Conservation (phyloP, 1,140 invertebrate species). For the Diprion similis region DNA sequence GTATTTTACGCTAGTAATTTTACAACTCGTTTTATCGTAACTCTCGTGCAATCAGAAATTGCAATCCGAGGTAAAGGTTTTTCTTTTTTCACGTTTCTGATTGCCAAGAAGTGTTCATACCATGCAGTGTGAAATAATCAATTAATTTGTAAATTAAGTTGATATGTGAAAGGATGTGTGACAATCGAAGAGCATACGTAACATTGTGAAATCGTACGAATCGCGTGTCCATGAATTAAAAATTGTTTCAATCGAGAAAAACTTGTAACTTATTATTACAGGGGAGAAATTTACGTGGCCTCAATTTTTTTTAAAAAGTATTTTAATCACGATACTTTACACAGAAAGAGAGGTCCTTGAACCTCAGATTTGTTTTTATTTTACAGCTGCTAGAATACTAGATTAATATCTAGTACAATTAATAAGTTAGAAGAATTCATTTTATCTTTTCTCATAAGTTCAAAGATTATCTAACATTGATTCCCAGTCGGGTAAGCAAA, state of each 20-base stretch:
- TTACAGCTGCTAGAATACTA: background rate
- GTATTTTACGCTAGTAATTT: background rate
- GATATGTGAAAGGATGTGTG: background rate
- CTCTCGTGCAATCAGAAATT: background rate
- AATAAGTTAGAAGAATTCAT: background rate
- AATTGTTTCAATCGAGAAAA: background rate
- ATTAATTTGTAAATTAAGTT: constrained; percentile 1
- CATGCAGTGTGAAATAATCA: constrained; percentile 5
- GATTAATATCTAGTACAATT: background rate
- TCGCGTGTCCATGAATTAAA: background rate
- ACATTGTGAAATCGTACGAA: background rate
- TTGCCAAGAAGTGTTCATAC: background rate
- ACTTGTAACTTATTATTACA: background rate
- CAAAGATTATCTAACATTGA: constrained; percentile 40
- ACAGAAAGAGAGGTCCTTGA: background rate
- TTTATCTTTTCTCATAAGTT: constrained; percentile 9
- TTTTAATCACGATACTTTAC: background rate
- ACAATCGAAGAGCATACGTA: background rate
- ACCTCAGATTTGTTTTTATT: no score
- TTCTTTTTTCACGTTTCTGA: background rate
- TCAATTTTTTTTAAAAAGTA: background rate
- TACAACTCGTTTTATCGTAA: background rate
- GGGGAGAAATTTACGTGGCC: no score
- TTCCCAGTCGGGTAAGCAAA: constrained; percentile 54
- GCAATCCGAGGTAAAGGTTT: background rate